These are phyloP conservation scores for Poeciliopsis retropinna DNA, from an alignment of 2,113 vertebrate genomes.

Conservation along the genomic window DNA sequence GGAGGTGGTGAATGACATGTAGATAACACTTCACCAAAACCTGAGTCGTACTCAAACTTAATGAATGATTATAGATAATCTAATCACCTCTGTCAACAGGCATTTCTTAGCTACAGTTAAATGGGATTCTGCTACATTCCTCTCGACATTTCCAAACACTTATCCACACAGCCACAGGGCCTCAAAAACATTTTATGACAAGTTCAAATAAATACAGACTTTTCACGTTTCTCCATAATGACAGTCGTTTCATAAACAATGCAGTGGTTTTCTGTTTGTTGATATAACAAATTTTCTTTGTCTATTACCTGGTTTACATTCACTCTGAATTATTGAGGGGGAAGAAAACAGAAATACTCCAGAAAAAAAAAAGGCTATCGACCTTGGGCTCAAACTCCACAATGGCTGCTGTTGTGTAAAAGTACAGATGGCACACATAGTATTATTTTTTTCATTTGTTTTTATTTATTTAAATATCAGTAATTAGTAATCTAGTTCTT, in stretches of 20 bases:
- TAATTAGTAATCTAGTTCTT: no score
- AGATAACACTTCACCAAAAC: neutral
- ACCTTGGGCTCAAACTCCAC: neutral
- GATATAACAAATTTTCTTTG: neutral
- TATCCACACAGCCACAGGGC: neutral
- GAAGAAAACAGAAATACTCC: neutral
- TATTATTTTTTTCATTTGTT: no score
- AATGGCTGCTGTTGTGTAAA: neutral
- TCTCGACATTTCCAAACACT: neutral
- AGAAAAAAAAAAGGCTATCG: neutral
- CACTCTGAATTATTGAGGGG: neutral
- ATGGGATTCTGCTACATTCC: neutral
- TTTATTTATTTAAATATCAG: no score
- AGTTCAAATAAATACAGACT: neutral
- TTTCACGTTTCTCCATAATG: neutral
- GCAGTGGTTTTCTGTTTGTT: neutral
- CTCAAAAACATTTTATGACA: neutral
- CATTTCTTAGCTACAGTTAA: conserved; percentile 1
- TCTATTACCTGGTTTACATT: neutral
- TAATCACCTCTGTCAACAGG: conserved; percentile 7
- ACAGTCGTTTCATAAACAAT: neutral
- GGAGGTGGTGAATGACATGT: neutral
- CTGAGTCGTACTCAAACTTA: neutral
- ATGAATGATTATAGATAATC: conserved; percentile 13
- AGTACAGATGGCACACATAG: neutral